Base-by-base conservation (phyloP, 2,797 vertebrate genomes). In the Xerus rutilus region DNA sequence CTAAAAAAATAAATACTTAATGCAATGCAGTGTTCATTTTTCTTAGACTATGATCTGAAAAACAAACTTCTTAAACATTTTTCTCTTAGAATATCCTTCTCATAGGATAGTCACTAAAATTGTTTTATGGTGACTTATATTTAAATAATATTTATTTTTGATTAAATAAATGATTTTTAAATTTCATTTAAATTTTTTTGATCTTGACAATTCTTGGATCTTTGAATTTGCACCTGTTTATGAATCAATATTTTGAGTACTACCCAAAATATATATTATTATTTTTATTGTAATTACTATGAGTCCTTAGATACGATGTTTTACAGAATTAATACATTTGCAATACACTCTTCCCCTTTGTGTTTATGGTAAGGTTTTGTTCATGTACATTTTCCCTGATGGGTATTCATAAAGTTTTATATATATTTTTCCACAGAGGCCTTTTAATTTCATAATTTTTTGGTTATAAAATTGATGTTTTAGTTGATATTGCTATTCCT, bases 1-100 rank as follows among this genome's bases (percentile, higher is more conserved):
- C 78, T 84, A 21, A 47, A 54, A 20, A 17, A 54, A 54, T 54
- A 93, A 87, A 52, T 49, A 43, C n/a, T 82, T 89, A 90, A 32
- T 92, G 18, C 4, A 84, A 54, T 62, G 11, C 10, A 54, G 6
- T 54, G 52, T 49, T 87, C 9, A 67, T 30, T 85, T 93, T 94
- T 54, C 17, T 20, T 39, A 14, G 86, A 30, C 47, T 23, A 30
- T 73, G 49, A 17, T 54, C 35, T 62, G 7, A 62, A 85, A 88
- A 94, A 18, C 4, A 92, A 90, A 87, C 12, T 72, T 94, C 18
- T 79, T 91, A 39, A 2, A 82, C 87, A 67, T 70, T 97, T 92
- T 87, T 9, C 45, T 92, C 25, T 85, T 43, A 70, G 69, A 45
- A 84, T 57, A 62, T 1, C 2, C 35, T 83, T 11, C 7, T 64